Evolutionary conservation across 2,113 vertebrate species (phyloP).

Genomic region (Cnemophilus loriae): DNA sequence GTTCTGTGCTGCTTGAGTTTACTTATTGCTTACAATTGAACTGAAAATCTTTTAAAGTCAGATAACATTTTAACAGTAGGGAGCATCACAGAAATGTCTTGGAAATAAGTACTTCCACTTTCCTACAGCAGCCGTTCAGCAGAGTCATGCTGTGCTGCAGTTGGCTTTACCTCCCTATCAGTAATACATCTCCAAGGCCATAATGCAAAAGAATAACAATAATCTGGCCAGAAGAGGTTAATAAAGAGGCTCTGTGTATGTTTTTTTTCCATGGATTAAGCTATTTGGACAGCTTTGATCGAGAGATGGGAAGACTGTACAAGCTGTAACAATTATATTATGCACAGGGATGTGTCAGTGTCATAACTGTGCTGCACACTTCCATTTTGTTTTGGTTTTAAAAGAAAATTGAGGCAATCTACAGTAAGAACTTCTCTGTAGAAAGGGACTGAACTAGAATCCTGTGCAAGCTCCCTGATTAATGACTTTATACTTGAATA

Average conservation of each 20-base stretch:
- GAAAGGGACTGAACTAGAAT: neutral
- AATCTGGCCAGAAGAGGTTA: slow-evolving; percentile 50
- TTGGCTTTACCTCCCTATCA: slow-evolving; percentile 31
- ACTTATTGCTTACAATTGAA: slow-evolving; percentile 42
- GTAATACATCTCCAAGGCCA: slow-evolving; percentile 42
- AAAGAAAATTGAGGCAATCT: neutral
- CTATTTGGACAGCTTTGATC: slow-evolving; percentile 27
- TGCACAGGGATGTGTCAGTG: neutral
- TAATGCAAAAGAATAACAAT: slow-evolving; percentile 60
- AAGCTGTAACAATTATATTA: neutral
- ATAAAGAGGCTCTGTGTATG: slow-evolving; percentile 13
- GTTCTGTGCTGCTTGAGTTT: slow-evolving; percentile 21
- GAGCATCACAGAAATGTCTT: slow-evolving; percentile 39
- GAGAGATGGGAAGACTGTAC: neutral
- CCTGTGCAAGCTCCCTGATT: neutral
- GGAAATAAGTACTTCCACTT: slow-evolving; percentile 52
- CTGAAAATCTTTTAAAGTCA: slow-evolving; percentile 52
- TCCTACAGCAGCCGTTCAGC: slow-evolving; percentile 1
- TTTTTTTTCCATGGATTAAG: slow-evolving; percentile 33
- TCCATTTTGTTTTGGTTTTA: neutral
- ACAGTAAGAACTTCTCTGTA: neutral
- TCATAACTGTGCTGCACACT: neutral
- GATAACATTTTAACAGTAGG: slow-evolving; percentile 50
- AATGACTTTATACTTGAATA: neutral
- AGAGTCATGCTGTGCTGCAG: slow-evolving; percentile 6